These are phyloP conservation scores for Bactericera cockerelli DNA, from an alignment of 1,140 invertebrate species.

Conservation along the genomic window DNA sequence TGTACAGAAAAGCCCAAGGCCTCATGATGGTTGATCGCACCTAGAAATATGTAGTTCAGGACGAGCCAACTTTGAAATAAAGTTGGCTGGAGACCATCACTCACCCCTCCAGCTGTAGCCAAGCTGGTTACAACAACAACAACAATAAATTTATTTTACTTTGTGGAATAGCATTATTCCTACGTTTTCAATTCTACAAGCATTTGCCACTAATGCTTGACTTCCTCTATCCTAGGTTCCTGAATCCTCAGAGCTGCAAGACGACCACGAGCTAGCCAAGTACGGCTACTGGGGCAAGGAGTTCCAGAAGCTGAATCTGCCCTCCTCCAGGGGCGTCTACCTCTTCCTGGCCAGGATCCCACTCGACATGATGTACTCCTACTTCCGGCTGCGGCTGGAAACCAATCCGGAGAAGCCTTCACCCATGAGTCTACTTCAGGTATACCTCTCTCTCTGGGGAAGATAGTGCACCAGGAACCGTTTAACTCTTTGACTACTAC, in stretches of 20 bases:
- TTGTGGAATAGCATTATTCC: too few relatives aligned
- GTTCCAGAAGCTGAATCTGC: constrained; percentile 53
- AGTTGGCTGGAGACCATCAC: too few relatives aligned
- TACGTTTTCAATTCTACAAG: too few relatives aligned
- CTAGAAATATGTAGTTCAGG: too few relatives aligned
- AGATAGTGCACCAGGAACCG: neutral
- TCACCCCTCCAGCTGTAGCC: too few relatives aligned
- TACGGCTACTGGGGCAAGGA: constrained; percentile 68
- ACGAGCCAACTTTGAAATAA: too few relatives aligned
- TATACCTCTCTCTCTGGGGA: constrained; percentile 22
- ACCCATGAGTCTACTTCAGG: constrained; percentile 63
- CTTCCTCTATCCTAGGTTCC: too few relatives aligned
- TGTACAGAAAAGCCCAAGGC: too few relatives aligned
- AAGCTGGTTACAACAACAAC: too few relatives aligned
- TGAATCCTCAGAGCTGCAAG: constrained; percentile 15
- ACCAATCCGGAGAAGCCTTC: constrained; percentile 69
- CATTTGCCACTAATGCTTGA: too few relatives aligned
- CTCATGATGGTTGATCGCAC: too few relatives aligned
- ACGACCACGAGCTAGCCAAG: constrained; percentile 35
- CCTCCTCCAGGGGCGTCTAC: constrained; percentile 65
- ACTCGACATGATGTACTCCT: constrained; percentile 76
- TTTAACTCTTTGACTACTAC: neutral
- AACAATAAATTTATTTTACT: too few relatives aligned
- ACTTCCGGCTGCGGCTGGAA: constrained; percentile 64
- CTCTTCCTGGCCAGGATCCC: constrained; percentile 69